These are phyloP conservation scores for Melanotaenia duboulayi DNA, from an alignment of 2,113 vertebrate species.

Conservation along the genomic window DNA sequence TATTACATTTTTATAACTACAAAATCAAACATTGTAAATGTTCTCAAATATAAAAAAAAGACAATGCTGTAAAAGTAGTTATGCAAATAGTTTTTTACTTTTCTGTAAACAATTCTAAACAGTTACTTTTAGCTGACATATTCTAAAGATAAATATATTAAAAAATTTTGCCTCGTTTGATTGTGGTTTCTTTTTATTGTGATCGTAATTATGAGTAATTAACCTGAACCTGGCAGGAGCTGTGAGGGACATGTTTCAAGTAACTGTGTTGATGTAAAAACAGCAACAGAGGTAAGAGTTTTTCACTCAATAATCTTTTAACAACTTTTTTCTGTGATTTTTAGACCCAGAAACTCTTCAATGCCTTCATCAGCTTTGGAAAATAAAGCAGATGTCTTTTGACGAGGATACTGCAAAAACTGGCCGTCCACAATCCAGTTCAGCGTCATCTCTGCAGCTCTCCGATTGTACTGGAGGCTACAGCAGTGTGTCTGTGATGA, in stretches of 20 bases:
- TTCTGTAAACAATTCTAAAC: too few relatives aligned
- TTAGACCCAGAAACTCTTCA: slow-evolving; percentile 57
- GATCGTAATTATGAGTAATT: not conserved
- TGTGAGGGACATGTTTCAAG: not conserved
- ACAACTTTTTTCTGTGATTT: not conserved
- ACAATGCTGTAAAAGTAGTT: not conserved
- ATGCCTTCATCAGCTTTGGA: slow-evolving; percentile 39
- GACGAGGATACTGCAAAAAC: slow-evolving; percentile 80
- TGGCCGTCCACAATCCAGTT: slow-evolving; percentile 60
- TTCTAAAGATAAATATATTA: too few relatives aligned
- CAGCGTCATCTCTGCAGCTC: slow-evolving; percentile 66
- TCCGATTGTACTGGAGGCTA: slow-evolving; percentile 63
- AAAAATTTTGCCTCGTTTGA: too few relatives aligned
- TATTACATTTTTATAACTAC: not conserved
- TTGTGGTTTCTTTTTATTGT: not conserved
- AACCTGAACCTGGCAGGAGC: not conserved
- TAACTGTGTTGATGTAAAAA: not conserved
- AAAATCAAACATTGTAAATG: not conserved
- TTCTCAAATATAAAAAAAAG: not conserved
- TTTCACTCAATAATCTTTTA: not conserved
- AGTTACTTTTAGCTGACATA: too few relatives aligned
- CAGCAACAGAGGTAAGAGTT: not conserved
- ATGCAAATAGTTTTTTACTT: not conserved
- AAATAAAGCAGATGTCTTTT: slow-evolving; percentile 80
- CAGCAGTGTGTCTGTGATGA: slow-evolving; percentile 41